These are phyloP conservation scores for Pseudorhiza aurosa DNA, from an alignment of 30 jellyfish, hydroid and myxozoan species.

Conservation along the genomic window DNA sequence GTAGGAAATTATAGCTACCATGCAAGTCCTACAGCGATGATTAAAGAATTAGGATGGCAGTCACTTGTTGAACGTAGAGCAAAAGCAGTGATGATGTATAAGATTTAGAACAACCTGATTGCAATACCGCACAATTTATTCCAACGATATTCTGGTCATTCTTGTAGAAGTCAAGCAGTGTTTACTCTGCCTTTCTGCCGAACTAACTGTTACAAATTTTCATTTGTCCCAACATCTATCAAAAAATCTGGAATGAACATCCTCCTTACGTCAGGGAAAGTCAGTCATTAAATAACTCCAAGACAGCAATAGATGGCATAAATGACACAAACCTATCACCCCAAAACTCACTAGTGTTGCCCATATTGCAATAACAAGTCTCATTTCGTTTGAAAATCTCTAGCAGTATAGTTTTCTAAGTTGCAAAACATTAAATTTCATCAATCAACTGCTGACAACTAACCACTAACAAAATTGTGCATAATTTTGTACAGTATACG, in stretches of 20 bases:
- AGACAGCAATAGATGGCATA: conserved; percentile 37
- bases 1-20: conserved; percentile 6
- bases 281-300: conserved; percentile 29
- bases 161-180: conserved; percentile 22
- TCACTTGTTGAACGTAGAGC: conserved; percentile 5
- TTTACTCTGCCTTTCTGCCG: conserved; percentile 35
- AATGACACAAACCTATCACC: conserved; percentile 7
- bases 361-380: neutral
- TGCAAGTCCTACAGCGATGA: neutral
- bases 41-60: neutral
- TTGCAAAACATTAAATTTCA: no score
- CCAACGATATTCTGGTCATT: conserved; percentile 11
- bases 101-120: conserved; percentile 12
- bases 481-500: no score
- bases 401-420: neutral
- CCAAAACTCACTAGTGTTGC: neutral
- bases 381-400: neutral
- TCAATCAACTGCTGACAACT: no score
- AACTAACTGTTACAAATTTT: conserved; percentile 20
- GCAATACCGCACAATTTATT: conserved; percentile 6
- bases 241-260: conserved; percentile 34
- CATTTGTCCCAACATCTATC: conserved; percentile 47
- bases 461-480: no score
- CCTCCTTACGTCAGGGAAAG: conserved; percentile 37
- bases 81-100: neutral